Percentiles rank a stretch among this genome's conserved stretches.
Evolutionary conservation across 1,140 invertebrate genomes (phyloP).

Genomic region (Thaumetopoea pityocampa): DNA sequence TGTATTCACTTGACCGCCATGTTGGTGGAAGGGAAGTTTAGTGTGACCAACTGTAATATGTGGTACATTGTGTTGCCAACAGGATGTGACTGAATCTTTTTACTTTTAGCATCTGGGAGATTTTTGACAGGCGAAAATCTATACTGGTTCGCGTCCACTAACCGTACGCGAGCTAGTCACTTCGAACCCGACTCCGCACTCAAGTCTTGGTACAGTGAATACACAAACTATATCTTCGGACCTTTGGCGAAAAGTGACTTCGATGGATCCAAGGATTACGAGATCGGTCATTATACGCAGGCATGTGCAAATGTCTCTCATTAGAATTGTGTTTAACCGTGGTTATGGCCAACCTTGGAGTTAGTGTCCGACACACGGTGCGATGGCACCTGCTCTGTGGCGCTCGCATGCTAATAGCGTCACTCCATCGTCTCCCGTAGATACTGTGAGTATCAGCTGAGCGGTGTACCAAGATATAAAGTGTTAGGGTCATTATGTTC

Average conservation of each 20-base stretch:
- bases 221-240: conserved; percentile 40
- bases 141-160: conserved; percentile 33
- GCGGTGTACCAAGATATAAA: not conserved
- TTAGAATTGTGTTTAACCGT: not conserved
- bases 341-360: too few species aligned
- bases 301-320: conserved; percentile 20
- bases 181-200: conserved; percentile 29
- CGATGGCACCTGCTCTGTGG: not conserved
- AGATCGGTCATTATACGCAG: conserved; percentile 58
- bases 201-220: conserved; percentile 45
- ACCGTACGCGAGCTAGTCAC: conserved; percentile 15
- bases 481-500: too few species aligned
- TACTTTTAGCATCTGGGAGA: conserved; percentile 36
- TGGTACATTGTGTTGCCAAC: not conserved
- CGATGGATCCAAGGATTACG: conserved; percentile 3
- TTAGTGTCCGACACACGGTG: not conserved
- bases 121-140: conserved; percentile 49
- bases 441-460: too few species aligned
- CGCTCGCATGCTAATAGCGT: not conserved
- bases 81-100: not conserved
- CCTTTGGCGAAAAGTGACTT: conserved; percentile 29
- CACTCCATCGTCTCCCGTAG: too few species aligned
- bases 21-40: too few species aligned
- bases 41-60: too few species aligned
- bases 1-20: too few species aligned